These are phyloP conservation scores for Leptestheria dahalacensis DNA, from an alignment of 1,140 invertebrate genomes.

Conservation along the genomic window DNA sequence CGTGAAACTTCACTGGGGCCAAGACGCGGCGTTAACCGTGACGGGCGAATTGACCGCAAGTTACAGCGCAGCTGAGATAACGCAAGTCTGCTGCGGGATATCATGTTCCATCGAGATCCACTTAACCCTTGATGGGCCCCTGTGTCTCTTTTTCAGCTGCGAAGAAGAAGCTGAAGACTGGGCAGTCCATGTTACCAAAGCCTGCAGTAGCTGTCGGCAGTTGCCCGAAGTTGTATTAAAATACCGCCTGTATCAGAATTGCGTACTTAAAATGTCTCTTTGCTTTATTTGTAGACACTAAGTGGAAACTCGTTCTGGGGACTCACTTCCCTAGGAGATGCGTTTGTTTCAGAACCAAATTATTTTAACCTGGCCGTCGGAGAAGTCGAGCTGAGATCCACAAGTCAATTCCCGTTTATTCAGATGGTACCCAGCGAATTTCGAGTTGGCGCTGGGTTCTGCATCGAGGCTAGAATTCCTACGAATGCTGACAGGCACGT, in stretches of 20 bases:
- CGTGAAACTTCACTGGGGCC: background rate
- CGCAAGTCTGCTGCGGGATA: background rate
- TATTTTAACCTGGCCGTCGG: background rate
- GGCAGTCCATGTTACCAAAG: conserved; percentile 55
- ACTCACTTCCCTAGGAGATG: conserved; percentile 58
- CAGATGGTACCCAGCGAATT: background rate
- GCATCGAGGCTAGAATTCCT: background rate
- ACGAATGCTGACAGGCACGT: no score
- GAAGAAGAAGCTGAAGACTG: conserved; percentile 75
- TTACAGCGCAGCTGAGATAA: background rate
- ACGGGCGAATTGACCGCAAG: background rate
- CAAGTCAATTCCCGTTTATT: no score
- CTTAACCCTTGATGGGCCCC: conserved; percentile 21
- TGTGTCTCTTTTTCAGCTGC: conserved; percentile 55
- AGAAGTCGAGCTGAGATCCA: background rate
- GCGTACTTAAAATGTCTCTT: conserved; percentile 9
- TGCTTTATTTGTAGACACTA: conserved; percentile 20
- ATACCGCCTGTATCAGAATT: no score
- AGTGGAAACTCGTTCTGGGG: conserved; percentile 56
- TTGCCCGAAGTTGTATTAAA: background rate
- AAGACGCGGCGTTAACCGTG: background rate
- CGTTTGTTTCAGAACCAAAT: conserved; percentile 58
- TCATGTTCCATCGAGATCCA: background rate
- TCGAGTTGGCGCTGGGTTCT: background rate
- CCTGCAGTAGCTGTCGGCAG: conserved; percentile 23